phyloP scores from a whole-genome alignment of 2,113 vertebrate species.

The Rallus limicola region DNA sequence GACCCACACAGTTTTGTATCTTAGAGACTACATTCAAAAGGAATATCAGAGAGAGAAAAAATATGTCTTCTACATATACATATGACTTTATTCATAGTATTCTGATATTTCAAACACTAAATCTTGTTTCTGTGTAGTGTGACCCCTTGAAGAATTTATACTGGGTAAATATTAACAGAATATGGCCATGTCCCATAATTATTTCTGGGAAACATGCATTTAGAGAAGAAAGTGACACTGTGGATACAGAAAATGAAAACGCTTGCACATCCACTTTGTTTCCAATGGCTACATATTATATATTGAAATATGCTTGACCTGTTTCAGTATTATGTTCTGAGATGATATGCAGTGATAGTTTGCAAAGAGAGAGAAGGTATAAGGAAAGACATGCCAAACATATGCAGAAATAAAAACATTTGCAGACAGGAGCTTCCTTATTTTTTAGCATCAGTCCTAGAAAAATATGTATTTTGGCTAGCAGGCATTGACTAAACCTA shows the following conservation, averaged over 20 bases:
- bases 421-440: slow-evolving; percentile 19
- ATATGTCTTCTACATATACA: neutral
- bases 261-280: neutral
- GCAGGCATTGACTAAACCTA: neutral
- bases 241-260: neutral
- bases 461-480: slow-evolving; percentile 56
- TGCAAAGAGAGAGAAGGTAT: neutral
- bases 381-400: slow-evolving; percentile 29
- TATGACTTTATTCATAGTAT: neutral
- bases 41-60: neutral
- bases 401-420: slow-evolving; percentile 36
- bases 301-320: slow-evolving; percentile 25
- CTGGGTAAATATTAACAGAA: neutral
- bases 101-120: neutral
- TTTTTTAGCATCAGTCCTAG: slow-evolving; percentile 22
- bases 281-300: neutral
- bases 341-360: neutral
- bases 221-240: neutral
- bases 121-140: neutral
- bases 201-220: neutral
- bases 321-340: slow-evolving; percentile 1
- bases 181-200: neutral
- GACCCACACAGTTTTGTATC: neutral
- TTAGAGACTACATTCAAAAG: neutral
- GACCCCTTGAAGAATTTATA: neutral